phyloP scores from a whole-genome alignment of 2,888 invertebrate genomes.

The Oxystoma pomonae region DNA sequence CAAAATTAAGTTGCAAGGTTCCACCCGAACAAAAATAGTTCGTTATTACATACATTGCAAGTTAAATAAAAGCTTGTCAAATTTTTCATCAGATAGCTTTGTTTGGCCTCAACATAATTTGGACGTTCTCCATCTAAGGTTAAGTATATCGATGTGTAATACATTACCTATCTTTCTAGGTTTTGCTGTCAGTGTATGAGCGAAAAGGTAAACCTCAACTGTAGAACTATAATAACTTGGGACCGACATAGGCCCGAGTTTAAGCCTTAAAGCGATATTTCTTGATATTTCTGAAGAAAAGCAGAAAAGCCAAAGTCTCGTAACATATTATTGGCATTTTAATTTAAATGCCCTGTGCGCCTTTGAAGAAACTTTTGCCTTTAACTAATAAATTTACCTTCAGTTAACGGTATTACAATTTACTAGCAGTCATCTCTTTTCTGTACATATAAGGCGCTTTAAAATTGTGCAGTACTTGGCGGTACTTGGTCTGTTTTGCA shows the following conservation, averaged over 20 bases:
- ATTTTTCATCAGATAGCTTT: no score
- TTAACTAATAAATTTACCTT: conserved; percentile 36
- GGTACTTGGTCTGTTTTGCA: conserved; percentile 28
- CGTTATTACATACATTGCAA: no score
- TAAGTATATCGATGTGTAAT: no score
- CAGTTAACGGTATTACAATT: conserved; percentile 35
- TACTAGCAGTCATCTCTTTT: conserved; percentile 35
- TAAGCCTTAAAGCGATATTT: neutral
- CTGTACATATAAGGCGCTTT: conserved; percentile 33
- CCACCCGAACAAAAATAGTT: no score
- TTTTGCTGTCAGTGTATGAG: neutral
- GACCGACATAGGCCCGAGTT: neutral
- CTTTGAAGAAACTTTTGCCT: conserved; percentile 22
- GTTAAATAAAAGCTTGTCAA: no score
- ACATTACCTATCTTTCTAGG: neutral
- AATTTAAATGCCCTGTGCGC: neutral
- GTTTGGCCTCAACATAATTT: no score
- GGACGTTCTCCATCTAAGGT: no score
- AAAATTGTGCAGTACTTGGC: conserved; percentile 26
- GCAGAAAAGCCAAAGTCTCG: neutral
- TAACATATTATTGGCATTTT: conserved; percentile 2
- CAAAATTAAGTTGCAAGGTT: no score
- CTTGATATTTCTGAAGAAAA: neutral
- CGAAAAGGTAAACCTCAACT: neutral
- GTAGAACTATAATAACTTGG: neutral